A percentile compares a stretch with the other conserved stretches of the same genome.
phyloP scores from a whole-genome alignment of 2,113 vertebrate genomes.

The Grammomys surdaster region DNA sequence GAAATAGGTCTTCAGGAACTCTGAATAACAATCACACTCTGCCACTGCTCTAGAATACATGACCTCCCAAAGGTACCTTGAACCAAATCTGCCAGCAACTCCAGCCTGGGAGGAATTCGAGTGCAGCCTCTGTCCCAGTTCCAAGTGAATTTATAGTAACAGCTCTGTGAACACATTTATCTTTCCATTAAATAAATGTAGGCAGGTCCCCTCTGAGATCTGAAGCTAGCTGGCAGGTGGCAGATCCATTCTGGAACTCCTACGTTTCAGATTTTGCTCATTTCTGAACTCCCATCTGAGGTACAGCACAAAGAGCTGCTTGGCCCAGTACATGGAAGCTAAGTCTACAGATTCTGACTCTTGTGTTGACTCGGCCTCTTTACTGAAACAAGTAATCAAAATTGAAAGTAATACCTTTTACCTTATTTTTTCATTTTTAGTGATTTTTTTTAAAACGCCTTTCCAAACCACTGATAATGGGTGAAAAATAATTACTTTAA shows the following conservation, averaged over 20 bases:
- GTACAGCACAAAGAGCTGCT: conserved; percentile 49
- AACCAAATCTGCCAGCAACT: conserved; percentile 80
- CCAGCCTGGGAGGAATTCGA: conserved; percentile 55
- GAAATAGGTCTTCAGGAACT: conserved; percentile 22
- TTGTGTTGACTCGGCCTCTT: conserved; percentile 38
- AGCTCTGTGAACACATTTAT: conserved; percentile 81
- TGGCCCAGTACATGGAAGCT: not conserved
- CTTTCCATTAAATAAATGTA: conserved; percentile 81
- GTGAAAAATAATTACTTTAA: not conserved
- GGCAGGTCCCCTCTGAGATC: conserved; percentile 81
- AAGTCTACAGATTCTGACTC: conserved; percentile 35
- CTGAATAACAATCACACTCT: conserved; percentile 62
- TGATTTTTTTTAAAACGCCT: not conserved
- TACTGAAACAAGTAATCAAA: conserved; percentile 45
- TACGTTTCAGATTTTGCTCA: conserved; percentile 68
- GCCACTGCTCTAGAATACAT: conserved; percentile 48
- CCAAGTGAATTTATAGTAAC: conserved; percentile 84
- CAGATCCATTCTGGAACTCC: conserved; percentile 72
- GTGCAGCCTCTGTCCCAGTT: conserved; percentile 65
- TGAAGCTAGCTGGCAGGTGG: conserved; percentile 78
- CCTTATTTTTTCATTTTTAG: conserved; percentile 3
- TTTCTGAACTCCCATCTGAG: conserved; percentile 71
- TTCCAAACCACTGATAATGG: not conserved
- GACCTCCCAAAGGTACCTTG: conserved; percentile 75
- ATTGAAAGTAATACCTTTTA: not conserved